phyloP scores from a whole-genome alignment of 1,140 invertebrate genomes.

The Propsilocerus akamusi region DNA sequence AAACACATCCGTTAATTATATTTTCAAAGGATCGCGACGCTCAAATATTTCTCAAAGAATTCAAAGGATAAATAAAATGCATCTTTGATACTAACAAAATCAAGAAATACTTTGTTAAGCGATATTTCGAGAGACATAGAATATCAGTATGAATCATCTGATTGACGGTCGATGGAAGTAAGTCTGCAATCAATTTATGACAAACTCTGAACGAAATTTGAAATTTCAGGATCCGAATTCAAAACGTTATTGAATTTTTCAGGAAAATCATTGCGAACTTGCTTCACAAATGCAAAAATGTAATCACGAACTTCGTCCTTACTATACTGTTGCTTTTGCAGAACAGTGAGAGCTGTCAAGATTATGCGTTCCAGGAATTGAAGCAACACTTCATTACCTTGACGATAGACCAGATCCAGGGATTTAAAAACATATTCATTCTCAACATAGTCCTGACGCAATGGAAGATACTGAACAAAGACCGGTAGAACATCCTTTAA shows the following conservation, averaged over 20 bases:
- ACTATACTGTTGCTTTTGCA: slow-evolving; percentile 27
- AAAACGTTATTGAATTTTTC: slow-evolving; percentile 29
- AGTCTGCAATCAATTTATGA: no score
- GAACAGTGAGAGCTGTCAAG: slow-evolving; percentile 28
- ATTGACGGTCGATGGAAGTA: no score
- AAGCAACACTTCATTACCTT: slow-evolving; percentile 30
- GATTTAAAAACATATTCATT: slow-evolving; percentile 48
- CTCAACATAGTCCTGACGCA: slow-evolving; percentile 57
- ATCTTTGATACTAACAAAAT: no score
- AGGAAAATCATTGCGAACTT: slow-evolving; percentile 32
- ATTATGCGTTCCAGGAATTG: slow-evolving; percentile 31
- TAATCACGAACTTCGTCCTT: slow-evolving; percentile 11
- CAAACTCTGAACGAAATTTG: slow-evolving; percentile 2
- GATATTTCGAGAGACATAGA: no score
- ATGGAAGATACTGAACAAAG: slow-evolving; percentile 46
- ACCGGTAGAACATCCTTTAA: slow-evolving; percentile 51
- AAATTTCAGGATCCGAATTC: not conserved
- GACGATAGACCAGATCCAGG: slow-evolving; percentile 38
- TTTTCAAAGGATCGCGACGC: no score
- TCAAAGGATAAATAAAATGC: no score
- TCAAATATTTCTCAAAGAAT: no score
- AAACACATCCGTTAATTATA: no score
- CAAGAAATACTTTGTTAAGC: no score
- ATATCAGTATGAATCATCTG: no score
- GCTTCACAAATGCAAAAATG: slow-evolving; percentile 29